Percentiles rank a stretch among this genome's conserved stretches.
phyloP scores from a whole-genome alignment of 2,797 vertebrate species.

The Enteromius thamalakanensis region DNA sequence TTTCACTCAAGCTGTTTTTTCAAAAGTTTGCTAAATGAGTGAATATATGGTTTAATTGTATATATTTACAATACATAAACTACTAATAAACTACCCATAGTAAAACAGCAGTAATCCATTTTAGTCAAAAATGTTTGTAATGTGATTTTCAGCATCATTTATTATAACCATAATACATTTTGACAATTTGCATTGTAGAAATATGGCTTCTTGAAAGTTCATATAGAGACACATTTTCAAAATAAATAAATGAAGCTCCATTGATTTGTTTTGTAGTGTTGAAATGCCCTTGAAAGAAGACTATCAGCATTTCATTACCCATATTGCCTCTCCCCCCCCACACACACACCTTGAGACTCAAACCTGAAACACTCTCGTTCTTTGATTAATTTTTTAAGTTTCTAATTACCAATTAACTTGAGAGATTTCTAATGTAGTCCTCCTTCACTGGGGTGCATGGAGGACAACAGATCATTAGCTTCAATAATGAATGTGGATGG shows the following conservation, averaged over 20 bases:
- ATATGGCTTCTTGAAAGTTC: no score
- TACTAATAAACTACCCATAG: background rate
- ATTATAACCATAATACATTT: background rate
- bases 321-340: constrained; percentile 72
- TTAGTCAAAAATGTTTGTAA: background rate
- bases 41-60: background rate
- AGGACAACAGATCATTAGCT: constrained; percentile 91
- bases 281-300: constrained; percentile 66
- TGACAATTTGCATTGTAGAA: background rate
- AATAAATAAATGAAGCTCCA: background rate
- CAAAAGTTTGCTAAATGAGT: background rate
- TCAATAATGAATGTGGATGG: constrained; percentile 84
- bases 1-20: background rate
- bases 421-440: constrained; percentile 91
- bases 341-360: constrained; percentile 83
- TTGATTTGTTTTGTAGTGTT: constrained; percentile 27
- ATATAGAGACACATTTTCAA: no score
- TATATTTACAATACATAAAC: background rate
- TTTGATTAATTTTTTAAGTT: constrained; percentile 98
- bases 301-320: constrained; percentile 80
- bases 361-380: constrained; percentile 91
- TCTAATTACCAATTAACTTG: constrained; percentile 99
- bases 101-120: background rate
- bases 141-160: no score
- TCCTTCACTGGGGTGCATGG: constrained; percentile 84